Conservation (phyloP, 2,888 invertebrate species). For the Tridacna crocea region DNA sequence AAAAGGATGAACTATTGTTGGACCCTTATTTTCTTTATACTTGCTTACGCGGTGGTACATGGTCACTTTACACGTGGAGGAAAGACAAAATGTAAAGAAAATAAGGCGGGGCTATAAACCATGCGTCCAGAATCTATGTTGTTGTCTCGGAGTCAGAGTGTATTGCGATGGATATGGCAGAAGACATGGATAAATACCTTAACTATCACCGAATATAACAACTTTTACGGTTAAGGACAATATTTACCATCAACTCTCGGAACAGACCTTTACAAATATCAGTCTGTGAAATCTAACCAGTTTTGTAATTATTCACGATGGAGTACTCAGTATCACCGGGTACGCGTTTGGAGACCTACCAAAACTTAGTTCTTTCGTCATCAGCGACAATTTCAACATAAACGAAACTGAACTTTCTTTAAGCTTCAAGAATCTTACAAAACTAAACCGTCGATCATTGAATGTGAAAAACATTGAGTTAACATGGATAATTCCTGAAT, state of each 20-base stretch:
- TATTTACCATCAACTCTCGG: not conserved
- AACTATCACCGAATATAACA: not conserved
- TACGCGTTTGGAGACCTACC: not conserved
- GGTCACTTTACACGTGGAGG: no score
- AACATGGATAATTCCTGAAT: not conserved
- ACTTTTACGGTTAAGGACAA: not conserved
- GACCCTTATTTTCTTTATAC: no score
- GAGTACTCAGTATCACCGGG: not conserved
- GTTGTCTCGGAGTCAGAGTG: not conserved
- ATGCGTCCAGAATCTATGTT: not conserved
- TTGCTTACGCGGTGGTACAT: no score
- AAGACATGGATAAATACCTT: not conserved
- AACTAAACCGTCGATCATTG: not conserved
- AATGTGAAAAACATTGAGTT: not conserved
- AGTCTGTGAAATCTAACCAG: not conserved
- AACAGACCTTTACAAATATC: not conserved
- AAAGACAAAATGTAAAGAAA: no score
- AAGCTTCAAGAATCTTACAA: not conserved
- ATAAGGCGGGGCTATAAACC: not conserved
- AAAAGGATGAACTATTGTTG: no score
- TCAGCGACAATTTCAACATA: not conserved
- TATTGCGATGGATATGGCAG: not conserved
- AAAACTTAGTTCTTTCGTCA: not conserved
- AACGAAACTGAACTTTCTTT: not conserved
- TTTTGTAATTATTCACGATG: not conserved